Evolutionary conservation across 2,113 vertebrate genomes (phyloP), one percentile per base, ranked within the genome.

Genomic region (Piaya cayana): DNA sequence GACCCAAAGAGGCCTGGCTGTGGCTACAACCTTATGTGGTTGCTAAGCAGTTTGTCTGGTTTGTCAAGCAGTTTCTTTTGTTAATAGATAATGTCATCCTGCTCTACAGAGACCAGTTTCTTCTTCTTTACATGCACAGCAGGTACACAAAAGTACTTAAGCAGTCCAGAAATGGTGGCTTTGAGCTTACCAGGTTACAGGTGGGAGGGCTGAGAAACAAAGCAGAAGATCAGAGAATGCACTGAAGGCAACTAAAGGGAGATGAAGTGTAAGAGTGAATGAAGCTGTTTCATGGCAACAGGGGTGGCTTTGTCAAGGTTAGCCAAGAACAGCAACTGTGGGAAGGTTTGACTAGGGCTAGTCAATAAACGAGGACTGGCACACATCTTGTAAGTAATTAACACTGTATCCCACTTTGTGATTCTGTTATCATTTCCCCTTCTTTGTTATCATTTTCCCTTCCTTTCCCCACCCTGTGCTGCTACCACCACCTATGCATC

Each of bases 41-140:
- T 96, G 93, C 95, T 92, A 96, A 77, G 90, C 90, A 91, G 88
- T 90, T 32, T 59, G 55, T 36, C 39, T 39, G 39, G 71, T 91
- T 96, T 72, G 50, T 75, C 62, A 70, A 78, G 88, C 75, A 47
- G 67, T 90, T 72, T 70, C 39, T 88, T 95, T 86, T 92, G 86
- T 52, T 60, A 62, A 42, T 71, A 64, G 58, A 68, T 62, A 27
- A 29, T 34, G 49, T 47, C 10, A 25, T 37, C 37, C 34, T 52
- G 34, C 47, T 70, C 93, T 63, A 42, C 52, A 56, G 92, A 65
- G 89, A 72, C 67, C 59, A 15, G 15, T 25, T 83, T 77, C 9
- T 6, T 34, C 80, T 93, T 19, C 59, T 91, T 79, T 42, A 6
- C 47, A 36, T 69, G 75, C 86, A 69, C 55, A 95, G 45, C 93